Evolutionary conservation across 2,797 vertebrate genomes (phyloP), one percentile per base, ranked within the genome.

Genomic region (Salmo trutta): DNA sequence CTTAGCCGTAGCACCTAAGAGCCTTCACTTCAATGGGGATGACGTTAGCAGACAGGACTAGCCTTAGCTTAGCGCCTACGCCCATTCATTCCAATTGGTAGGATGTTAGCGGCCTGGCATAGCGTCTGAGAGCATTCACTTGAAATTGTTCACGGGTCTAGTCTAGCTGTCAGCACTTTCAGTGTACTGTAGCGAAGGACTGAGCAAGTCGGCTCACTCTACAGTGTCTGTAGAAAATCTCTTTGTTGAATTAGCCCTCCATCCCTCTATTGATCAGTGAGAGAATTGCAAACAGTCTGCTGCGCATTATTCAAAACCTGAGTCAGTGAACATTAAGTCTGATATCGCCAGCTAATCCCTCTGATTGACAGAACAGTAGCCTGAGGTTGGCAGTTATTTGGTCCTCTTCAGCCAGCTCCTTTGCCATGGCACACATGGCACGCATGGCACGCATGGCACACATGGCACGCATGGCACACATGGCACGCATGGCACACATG

Each of bases 181-280:
- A 51, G 36, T 71, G 14, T 41, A 51, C 19, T 47, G 21, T 8
- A n/a, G 31, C 3, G 21, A 71, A 41, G 17, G 47, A 24, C n/a
- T 14, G n/a, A 14, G 52, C 12, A 51, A 19, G n/a, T 41, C 36
- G 12, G 1, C 64, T 69, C 79, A 76, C 27, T 33, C 56, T 54
- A 2, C 6, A 19, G 65, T 33, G 53, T n/a, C n/a, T 51, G 24
- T 36, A 33, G 69, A 71, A 71, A 54, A 79, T 62, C 75, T 66
- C 41, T 77, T 64, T 83, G 84, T 79, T 53, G 74, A 85, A 79
- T 72, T 33, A 56, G 5, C 6, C 10, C 21, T 5, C 53, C n/a
- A 3, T 24, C 59, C n/a, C 59, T 21, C 59, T 3, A 21, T 21
- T 21, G n/a, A 56, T 6, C 54, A 19, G 54, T 0, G 17, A 80